Base-by-base conservation (phyloP, 2,113 vertebrate species). In the Heterochromis multidens region DNA sequence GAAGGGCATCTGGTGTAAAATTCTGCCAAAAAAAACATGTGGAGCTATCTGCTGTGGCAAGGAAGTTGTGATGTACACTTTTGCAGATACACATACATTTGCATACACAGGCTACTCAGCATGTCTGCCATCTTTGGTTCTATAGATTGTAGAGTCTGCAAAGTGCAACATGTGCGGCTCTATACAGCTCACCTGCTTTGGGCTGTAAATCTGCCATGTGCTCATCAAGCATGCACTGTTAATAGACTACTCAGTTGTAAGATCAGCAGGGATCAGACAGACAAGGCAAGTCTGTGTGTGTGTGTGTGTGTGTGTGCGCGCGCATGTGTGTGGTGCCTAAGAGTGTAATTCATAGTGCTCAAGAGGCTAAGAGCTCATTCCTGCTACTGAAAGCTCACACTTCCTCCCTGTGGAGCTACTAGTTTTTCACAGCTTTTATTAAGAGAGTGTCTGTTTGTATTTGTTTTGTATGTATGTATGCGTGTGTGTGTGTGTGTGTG, bases 311-410 rank as follows among this genome's bases (percentile, higher is more conserved):
- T 60, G 62, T 58, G 37, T 61, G 17, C 80, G 61, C 59, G 63
- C 17, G 7, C 29, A 25, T 60, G 54, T 77, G 59, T 80, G 35
- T 86, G 5, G 8, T 14, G 35, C n/a, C n/a, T 67, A n/a, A 43
- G n/a, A 67, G 63, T 83, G 86, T 92, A 86, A 92, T 91, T 93
- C 82, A 90, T 67, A 27, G 62, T 82, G 40, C 67, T 85, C 62
- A 85, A 81, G 81, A 82, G 84, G 78, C 79, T 87, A 91, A 90
- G 87, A 88, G 79, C 83, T 93, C 85, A 90, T 90, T 89, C 27
- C 78, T 79, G 79, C 79, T 84, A 82, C 85, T 87, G 85, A 76
- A 56, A 86, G 87, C 85, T 89, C 56, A 86, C 21, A n/a, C 82
- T 78, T 57, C 56, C 78, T 77, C 83, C 72, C 70, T 72, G 46